Percentiles rank a stretch among this genome's conserved stretches.
phyloP scores from a whole-genome alignment of 2,113 vertebrate species.

The Gasterosteus aculeatus region DNA sequence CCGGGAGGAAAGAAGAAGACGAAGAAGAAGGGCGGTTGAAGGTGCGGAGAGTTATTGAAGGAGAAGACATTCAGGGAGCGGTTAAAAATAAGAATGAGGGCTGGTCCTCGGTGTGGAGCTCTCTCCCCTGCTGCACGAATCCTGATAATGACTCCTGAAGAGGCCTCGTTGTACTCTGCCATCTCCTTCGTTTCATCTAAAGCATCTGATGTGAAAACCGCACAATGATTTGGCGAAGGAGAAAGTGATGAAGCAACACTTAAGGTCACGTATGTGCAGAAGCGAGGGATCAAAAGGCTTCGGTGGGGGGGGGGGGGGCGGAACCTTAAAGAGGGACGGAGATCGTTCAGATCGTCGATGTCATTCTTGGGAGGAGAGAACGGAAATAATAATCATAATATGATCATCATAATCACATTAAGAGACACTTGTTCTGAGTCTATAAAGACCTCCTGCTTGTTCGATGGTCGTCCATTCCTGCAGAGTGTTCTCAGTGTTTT shows the following conservation, averaged over 20 bases:
- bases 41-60: slow-evolving; percentile 41
- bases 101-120: slow-evolving; percentile 77
- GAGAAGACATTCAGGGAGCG: slow-evolving; percentile 70
- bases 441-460: too few relatives aligned
- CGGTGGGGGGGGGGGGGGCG: background rate
- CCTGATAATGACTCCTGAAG: slow-evolving; percentile 45
- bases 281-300: slow-evolving; percentile 41
- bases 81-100: slow-evolving; percentile 84
- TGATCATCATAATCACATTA: slow-evolving; percentile 16
- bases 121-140: slow-evolving; percentile 6
- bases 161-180: background rate
- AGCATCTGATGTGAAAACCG: slow-evolving; percentile 6
- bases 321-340: slow-evolving; percentile 11
- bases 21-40: slow-evolving; percentile 33
- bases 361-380: slow-evolving; percentile 2
- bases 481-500: too few relatives aligned
- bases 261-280: slow-evolving; percentile 40
- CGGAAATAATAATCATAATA: background rate
- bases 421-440: background rate
- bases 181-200: background rate
- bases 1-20: background rate
- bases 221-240: background rate
- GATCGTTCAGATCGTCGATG: background rate
- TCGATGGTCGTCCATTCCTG: too few relatives aligned
- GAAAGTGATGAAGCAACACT: slow-evolving; percentile 24